These are phyloP conservation scores for Fulica atra DNA, from an alignment of 2,113 vertebrate genomes.

Conservation along the genomic window DNA sequence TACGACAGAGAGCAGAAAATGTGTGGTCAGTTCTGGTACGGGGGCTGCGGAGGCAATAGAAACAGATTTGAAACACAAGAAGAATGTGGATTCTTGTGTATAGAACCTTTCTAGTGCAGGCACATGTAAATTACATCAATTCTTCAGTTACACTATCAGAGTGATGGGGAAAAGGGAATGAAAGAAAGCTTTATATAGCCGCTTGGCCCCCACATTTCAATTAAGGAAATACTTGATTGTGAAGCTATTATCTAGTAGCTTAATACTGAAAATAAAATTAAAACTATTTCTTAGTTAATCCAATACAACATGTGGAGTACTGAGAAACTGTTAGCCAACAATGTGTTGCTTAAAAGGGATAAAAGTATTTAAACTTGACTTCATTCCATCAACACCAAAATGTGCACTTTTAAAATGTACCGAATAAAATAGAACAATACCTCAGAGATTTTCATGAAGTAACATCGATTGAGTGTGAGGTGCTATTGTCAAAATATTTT, in stretches of 20 bases:
- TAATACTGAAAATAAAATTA: neutral
- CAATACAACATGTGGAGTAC: neutral
- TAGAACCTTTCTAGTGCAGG: neutral
- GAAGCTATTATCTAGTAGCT: neutral
- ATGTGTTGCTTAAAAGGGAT: neutral
- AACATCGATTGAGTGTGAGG: neutral
- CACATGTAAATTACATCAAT: neutral
- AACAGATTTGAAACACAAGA: conserved; percentile 81
- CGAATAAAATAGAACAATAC: neutral
- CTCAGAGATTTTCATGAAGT: neutral
- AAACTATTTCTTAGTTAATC: neutral
- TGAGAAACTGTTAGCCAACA: neutral
- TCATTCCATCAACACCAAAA: neutral
- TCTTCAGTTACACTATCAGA: neutral
- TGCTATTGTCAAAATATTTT: neutral
- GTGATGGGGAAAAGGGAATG: neutral
- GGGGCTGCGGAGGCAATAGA: conserved; percentile 82
- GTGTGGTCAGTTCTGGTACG: conserved; percentile 84
- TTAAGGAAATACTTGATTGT: neutral
- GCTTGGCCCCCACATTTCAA: neutral
- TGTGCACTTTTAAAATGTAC: neutral
- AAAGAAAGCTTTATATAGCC: neutral
- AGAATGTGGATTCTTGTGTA: conserved; percentile 75
- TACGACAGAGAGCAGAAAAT: conserved; percentile 65
- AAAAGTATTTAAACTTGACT: neutral